Percentiles rank a stretch among this genome's conserved stretches.
These are phyloP conservation scores for Cisticola juncidis DNA, from an alignment of 2,113 vertebrate species.

Conservation along the genomic window DNA sequence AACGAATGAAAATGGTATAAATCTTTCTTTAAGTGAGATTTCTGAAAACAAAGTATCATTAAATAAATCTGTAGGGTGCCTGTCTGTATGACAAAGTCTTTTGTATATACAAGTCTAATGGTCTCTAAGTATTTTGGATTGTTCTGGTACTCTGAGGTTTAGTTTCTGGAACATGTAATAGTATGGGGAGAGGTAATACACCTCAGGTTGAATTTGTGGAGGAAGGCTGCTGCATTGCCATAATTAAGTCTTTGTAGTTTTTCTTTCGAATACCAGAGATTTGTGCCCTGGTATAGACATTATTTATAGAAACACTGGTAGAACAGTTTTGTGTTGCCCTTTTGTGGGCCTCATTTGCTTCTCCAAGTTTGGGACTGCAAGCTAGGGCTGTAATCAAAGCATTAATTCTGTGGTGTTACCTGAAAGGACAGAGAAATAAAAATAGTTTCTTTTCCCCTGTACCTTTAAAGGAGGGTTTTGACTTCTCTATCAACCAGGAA, in stretches of 20 bases:
- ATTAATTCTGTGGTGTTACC: slow-evolving; percentile 23
- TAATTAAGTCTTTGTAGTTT: slow-evolving; percentile 34
- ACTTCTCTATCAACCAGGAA: neutral
- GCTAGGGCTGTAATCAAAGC: neutral
- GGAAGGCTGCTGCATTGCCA: neutral
- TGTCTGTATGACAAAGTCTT: neutral
- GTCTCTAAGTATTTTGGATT: neutral
- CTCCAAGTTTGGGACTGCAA: neutral
- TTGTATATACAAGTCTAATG: neutral
- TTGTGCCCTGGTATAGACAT: neutral
- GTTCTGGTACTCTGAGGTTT: neutral
- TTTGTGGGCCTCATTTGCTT: slow-evolving; percentile 35
- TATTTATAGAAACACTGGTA: slow-evolving; percentile 36
- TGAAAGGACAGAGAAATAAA: slow-evolving; percentile 5
- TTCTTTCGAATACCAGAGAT: neutral
- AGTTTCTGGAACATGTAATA: neutral
- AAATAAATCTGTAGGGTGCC: neutral
- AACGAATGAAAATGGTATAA: neutral
- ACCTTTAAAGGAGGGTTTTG: neutral
- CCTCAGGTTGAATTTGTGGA: neutral
- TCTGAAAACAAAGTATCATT: neutral
- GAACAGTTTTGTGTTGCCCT: slow-evolving; percentile 29
- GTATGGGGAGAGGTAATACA: neutral
- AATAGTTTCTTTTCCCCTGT: neutral
- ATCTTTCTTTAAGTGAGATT: neutral